Evolutionary conservation across 2,888 invertebrate genomes (phyloP), one percentile per base, ranked within the genome.

Genomic region (Leptinotarsa rubiginosa): DNA sequence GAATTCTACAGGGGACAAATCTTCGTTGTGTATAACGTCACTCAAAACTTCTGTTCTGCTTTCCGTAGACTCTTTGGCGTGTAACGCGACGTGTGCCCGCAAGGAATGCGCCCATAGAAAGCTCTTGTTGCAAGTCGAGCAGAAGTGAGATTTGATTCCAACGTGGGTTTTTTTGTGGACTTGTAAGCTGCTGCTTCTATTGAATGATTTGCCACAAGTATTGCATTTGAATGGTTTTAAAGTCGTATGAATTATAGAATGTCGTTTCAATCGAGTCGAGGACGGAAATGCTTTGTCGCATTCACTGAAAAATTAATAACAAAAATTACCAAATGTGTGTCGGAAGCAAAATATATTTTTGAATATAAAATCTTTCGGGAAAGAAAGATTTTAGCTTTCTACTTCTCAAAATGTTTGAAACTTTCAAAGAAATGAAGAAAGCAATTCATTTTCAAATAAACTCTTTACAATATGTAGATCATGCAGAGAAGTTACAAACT

Each of bases 101-200:
- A 85, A 77, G 3, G 84, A 82, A 72, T 84, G 81, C 5, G 83
- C 82, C 78, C 85, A 84, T 41, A 83, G 81, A 70, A 86, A 86
- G 18, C 82, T 83, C 75, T 84, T 85, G 15, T 77, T 80, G 70
- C 86, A 86, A 56, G 83, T 72, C 0, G 80, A 76, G 71, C 86
- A 86, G 20, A 80, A 74, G 69, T 86, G 83, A 0, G 84, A 80
- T 67, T 83, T 79, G 54, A 84, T 82, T 47, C 84, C 83, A 0
- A 82, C 80, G 62, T 86, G 86, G n/a, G 82, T 85, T 77, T 83
- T 84, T 1, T 77, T 69, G 75, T 86, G 86, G 7, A 84, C 82
- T 69, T 81, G 80, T 54, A 86, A 78, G 73, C 81, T 84, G 74
- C 83, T 84, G n/a, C 74, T 79, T 47, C 85, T 78, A 67, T 78